A percentile compares a stretch with the other conserved stretches of the same genome.
These are phyloP conservation scores for Hyperopisus bebe DNA, from an alignment of 2,113 vertebrate genomes.

Conservation along the genomic window DNA sequence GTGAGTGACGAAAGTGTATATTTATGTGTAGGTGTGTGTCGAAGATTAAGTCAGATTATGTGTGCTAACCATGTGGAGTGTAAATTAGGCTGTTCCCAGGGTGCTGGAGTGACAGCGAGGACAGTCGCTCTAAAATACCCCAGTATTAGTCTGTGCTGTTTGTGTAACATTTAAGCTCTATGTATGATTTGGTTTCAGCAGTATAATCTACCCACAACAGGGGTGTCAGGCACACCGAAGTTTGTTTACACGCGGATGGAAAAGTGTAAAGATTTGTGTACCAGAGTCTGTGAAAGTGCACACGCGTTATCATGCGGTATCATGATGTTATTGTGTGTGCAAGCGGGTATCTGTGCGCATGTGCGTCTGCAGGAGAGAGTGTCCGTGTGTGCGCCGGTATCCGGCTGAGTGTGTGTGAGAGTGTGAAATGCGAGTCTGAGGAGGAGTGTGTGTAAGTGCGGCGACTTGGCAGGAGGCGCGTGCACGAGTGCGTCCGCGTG, in stretches of 20 bases:
- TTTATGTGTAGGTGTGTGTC: conserved; percentile 6
- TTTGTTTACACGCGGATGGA: not conserved
- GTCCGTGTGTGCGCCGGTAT: not conserved
- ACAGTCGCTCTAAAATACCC: not conserved
- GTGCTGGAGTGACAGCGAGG: not conserved
- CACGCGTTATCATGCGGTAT: not conserved
- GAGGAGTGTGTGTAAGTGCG: not conserved
- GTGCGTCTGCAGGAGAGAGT: not conserved
- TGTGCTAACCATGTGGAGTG: conserved; percentile 3
- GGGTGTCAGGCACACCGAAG: not conserved
- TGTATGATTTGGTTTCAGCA: not conserved
- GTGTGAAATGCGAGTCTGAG: conserved; percentile 10
- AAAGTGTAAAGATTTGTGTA: not conserved
- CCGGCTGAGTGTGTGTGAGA: not conserved
- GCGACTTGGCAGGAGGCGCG: not conserved
- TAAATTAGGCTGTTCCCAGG: not conserved
- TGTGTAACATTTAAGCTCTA: not conserved
- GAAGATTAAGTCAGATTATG: not conserved
- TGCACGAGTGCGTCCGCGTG: not conserved
- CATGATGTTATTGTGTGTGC: not conserved
- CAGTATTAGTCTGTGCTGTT: not conserved
- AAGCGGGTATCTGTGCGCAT: not conserved
- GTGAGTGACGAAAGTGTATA: not conserved
- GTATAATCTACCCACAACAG: not conserved
- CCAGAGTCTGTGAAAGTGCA: not conserved